Evolutionary conservation across 2,113 vertebrate genomes (phyloP).

Genomic region (Sorex fumeus): DNA sequence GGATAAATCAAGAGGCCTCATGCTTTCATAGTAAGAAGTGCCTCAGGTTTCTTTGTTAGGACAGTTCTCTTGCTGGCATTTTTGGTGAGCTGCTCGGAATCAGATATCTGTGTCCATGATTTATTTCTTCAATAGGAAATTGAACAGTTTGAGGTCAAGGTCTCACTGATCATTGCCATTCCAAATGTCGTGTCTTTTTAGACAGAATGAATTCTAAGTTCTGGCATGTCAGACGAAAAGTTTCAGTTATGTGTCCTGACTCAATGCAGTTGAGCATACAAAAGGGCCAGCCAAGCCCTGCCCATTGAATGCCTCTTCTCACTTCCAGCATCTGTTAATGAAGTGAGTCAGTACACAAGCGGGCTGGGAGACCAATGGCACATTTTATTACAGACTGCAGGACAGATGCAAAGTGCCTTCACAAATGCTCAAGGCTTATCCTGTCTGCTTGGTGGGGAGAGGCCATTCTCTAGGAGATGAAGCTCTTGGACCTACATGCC

Average conservation of each 20-base stretch:
- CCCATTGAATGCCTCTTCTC: neutral
- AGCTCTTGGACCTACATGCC: neutral
- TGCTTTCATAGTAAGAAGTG: neutral
- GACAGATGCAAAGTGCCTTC: neutral
- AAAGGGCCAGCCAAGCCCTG: neutral
- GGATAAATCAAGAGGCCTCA: neutral
- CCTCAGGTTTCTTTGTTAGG: neutral
- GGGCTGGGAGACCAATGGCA: neutral
- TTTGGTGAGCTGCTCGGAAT: neutral
- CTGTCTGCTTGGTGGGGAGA: neutral
- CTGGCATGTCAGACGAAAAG: neutral
- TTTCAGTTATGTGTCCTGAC: neutral
- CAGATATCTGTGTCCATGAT: neutral
- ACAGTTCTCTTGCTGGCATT: neutral
- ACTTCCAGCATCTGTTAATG: neutral
- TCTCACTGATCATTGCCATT: neutral
- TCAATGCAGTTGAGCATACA: neutral
- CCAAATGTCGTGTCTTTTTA: neutral
- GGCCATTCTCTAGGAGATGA: neutral
- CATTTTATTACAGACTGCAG: neutral
- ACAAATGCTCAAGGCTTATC: neutral
- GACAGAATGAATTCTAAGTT: neutral
- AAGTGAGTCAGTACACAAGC: neutral
- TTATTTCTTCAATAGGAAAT: slow-evolving; percentile 11
- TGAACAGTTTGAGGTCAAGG: neutral